Percentiles rank a stretch among this genome's conserved stretches.
Conservation (phyloP, 1,140 invertebrate species). For the Triops cancriformis region DNA sequence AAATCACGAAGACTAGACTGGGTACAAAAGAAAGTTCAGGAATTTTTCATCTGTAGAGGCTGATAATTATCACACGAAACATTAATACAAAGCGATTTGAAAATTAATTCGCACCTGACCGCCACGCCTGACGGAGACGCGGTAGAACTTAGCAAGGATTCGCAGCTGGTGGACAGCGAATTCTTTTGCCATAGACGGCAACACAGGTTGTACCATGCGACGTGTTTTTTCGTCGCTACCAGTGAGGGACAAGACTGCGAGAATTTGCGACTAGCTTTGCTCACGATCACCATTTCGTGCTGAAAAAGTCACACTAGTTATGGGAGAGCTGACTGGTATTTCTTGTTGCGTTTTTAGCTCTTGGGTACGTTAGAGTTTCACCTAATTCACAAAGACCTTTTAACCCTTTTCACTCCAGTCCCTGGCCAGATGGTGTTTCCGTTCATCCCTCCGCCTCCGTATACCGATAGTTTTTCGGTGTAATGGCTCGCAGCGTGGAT, state of each 20-base stretch:
- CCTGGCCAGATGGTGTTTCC: too few relatives aligned
- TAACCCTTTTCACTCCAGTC: too few relatives aligned
- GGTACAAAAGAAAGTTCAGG: too few relatives aligned
- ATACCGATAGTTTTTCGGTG: too few relatives aligned
- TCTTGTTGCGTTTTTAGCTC: background rate
- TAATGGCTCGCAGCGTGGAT: too few relatives aligned
- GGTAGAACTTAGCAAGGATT: background rate
- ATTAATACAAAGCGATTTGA: background rate
- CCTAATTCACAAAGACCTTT: background rate
- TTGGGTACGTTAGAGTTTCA: background rate
- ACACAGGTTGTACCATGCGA: background rate
- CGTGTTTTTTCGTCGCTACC: background rate
- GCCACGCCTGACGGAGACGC: background rate
- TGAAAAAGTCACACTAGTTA: background rate
- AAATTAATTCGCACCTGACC: background rate
- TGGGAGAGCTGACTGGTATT: background rate
- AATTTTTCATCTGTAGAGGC: too few relatives aligned
- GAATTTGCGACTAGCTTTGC: background rate
- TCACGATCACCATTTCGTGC: background rate
- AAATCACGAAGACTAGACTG: too few relatives aligned
- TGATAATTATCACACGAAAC: too few relatives aligned
- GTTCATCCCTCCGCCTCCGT: too few relatives aligned
- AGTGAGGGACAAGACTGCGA: constrained; percentile 3
- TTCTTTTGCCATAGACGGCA: background rate
- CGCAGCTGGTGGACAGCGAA: background rate